Evolutionary conservation across 2,797 vertebrate genomes (phyloP), one percentile per base, ranked within the genome.

Genomic region (Hybognathus amarus): DNA sequence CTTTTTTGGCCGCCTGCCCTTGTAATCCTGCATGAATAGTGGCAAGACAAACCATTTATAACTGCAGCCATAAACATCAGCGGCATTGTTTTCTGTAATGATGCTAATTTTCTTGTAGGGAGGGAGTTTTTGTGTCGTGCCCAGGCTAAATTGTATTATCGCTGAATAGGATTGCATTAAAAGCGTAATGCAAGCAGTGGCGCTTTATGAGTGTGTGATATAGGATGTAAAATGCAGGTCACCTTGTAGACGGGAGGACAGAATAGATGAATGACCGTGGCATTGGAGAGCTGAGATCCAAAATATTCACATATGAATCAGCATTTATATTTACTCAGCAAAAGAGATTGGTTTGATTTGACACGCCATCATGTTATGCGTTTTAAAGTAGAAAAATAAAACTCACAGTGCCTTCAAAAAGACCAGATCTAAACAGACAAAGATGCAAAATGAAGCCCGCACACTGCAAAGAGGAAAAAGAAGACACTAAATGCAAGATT

Each of bases 1-100:
- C 87, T 59, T 88, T 91, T 83, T 88, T 94, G 95, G 94, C 95
- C 71, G 83, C 64, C n/a, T 93, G 93, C 94, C 93, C 90, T 83
- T 78, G 90, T 94, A 94, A 95, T 94, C 94, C 92, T 83, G 77
- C 88, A 89, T 67, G 80, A 82, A 75, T 87, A 92, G 90, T 86
- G 24, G 68, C 82, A 40, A 90, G 92, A 91, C 91, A 92, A 90
- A 86, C 85, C 90, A 87, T 93, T 92, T 93, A 91, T 90, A 89
- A 90, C 93, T 90, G 85, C 69, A 69, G 83, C 80, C 87, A 87
- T 92, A 88, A 92, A 92, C 92, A 89, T 89, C 13, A 85, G 69
- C 52, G 36, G 71, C 85, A 81, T 88, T 90, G 88, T 89, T 88
- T 82, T 89, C 87, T 76, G 84, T 91, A 90, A 90, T 85, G 85